A percentile compares a stretch with the other conserved stretches of the same genome.
Evolutionary conservation across 2,888 invertebrate genomes (phyloP).

Genomic region (Sepiola atlantica): DNA sequence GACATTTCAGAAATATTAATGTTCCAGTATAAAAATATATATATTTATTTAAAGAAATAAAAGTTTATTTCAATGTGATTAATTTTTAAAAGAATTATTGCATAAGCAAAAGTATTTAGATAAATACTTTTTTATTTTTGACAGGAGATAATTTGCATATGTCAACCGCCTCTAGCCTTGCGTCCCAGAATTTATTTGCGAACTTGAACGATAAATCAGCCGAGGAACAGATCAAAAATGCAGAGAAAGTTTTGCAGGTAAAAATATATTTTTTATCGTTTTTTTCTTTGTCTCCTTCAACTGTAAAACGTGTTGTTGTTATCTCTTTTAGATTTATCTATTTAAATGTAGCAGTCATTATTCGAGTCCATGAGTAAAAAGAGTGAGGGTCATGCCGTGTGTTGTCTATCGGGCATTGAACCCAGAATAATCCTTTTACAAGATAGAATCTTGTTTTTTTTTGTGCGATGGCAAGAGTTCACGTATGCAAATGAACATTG

Average conservation of each 20-base stretch:
- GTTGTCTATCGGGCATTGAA: too few species aligned
- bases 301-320: too few species aligned
- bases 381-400: too few species aligned
- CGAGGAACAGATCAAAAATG: neutral
- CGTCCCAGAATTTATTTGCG: neutral
- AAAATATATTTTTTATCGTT: neutral
- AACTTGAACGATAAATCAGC: neutral
- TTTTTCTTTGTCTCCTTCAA: too few species aligned
- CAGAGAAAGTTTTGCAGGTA: conserved; percentile 57
- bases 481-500: too few species aligned
- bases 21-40: neutral
- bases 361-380: too few species aligned
- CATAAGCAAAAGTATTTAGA: neutral
- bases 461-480: too few species aligned
- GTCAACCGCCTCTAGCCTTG: neutral
- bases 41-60: neutral
- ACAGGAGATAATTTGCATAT: neutral
- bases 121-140: neutral
- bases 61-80: neutral
- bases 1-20: neutral
- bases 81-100: neutral
- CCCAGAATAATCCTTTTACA: too few species aligned
- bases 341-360: too few species aligned
- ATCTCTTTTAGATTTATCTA: too few species aligned
- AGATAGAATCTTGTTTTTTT: too few species aligned